A percentile compares a stretch with the other conserved stretches of the same genome.
Evolutionary conservation across 2,797 vertebrate species (phyloP).

Genomic region (Presbytis comata): DNA sequence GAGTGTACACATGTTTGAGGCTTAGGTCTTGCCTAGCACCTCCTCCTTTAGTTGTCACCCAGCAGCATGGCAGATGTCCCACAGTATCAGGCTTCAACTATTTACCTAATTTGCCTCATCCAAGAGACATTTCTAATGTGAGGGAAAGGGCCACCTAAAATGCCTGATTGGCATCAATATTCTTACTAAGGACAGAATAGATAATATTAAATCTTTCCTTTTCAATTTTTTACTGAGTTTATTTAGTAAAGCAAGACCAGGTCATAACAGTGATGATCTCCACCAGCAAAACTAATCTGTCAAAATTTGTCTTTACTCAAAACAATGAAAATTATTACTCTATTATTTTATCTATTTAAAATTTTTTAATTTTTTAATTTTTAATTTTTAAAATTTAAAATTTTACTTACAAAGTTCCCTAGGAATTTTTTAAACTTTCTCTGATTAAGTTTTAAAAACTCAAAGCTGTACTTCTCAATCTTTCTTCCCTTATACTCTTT

Average conservation of each 20-base stretch:
- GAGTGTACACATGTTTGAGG: background rate
- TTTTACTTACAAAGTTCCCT: background rate
- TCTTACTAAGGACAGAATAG: conserved; percentile 4
- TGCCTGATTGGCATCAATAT: background rate
- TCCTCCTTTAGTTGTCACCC: background rate
- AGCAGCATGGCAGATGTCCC: background rate
- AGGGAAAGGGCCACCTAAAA: background rate
- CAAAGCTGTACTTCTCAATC: background rate
- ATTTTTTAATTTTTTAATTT: too few relatives aligned
- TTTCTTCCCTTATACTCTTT: background rate
- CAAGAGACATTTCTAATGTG: conserved; percentile 20
- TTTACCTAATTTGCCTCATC: background rate
- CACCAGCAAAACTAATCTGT: background rate
- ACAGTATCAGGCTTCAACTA: background rate
- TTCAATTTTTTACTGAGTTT: background rate
- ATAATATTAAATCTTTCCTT: background rate
- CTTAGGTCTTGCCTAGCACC: background rate
- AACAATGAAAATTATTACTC: conserved; percentile 13
- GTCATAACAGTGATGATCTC: conserved; percentile 1
- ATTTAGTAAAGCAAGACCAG: conserved; percentile 35
- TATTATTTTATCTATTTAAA: conserved; percentile 24
- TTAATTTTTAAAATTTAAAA: too few relatives aligned
- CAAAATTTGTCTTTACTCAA: conserved; percentile 8
- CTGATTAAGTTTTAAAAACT: background rate
- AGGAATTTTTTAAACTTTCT: background rate